A percentile compares a stretch with the other conserved stretches of the same genome.
These are phyloP conservation scores for Bursaphelenchus okinawaensis DNA, from an alignment of 2,888 invertebrate species.

Conservation along the genomic window DNA sequence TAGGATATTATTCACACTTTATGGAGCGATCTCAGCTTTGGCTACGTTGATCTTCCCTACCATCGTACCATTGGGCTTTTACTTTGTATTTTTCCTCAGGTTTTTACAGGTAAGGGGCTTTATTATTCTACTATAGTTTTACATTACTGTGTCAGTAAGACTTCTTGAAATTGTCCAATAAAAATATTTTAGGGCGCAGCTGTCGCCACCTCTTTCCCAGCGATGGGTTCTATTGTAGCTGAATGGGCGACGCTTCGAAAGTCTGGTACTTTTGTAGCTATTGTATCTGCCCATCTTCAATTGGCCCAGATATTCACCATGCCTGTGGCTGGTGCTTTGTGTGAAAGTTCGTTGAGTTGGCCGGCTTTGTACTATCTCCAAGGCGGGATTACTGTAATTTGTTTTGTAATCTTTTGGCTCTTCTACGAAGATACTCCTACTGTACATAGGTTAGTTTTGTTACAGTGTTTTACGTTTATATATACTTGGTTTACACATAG, in stretches of 20 bases:
- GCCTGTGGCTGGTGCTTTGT: constrained; percentile 19
- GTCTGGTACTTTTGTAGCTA: constrained; percentile 13
- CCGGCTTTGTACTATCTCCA: constrained; percentile 17
- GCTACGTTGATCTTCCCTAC: constrained; percentile 19
- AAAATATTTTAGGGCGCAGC: not conserved
- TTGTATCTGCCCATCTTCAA: constrained; percentile 7
- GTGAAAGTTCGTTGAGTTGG: constrained; percentile 18
- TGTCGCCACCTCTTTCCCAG: constrained; percentile 16
- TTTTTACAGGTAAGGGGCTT: constrained; percentile 22
- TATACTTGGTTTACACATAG: no score
- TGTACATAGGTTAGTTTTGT: constrained; percentile 9
- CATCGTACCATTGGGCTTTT: constrained; percentile 15
- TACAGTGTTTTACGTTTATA: not conserved
- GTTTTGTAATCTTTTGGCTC: constrained; percentile 11
- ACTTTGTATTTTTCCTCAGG: constrained; percentile 23
- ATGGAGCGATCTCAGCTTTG: constrained; percentile 13
- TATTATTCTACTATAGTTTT: no score
- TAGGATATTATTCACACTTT: constrained; percentile 11
- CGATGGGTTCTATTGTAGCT: constrained; percentile 15
- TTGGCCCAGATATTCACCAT: constrained; percentile 16
- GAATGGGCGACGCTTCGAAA: constrained; percentile 15
- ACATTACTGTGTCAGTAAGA: not conserved
- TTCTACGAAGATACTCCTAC: constrained; percentile 22
- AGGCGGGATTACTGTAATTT: constrained; percentile 13
- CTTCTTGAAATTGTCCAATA: not conserved